Base-by-base conservation (phyloP, 2,888 invertebrate genomes). In the Chaetoderma sp. region DNA sequence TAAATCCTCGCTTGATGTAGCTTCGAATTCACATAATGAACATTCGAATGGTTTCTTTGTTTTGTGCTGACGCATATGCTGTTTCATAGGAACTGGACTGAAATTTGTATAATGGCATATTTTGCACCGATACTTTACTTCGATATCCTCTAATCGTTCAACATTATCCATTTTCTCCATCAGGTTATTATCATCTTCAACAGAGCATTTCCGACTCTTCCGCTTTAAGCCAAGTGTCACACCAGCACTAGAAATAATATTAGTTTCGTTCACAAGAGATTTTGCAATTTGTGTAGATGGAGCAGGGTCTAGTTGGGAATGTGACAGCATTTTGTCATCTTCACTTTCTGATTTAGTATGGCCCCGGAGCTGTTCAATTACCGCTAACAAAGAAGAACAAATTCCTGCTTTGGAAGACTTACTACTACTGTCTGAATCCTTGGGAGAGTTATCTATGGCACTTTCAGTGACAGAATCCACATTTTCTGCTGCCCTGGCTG, bases 281-380 rank as follows among this genome's bases (percentile, higher is more conserved):
- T 18, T 55, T 58, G n/a, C 18, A 16, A n/a, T n/a, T 18, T n/a
- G 44, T 27, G 23, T 25, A 16, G 25, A 18, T 25, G 21, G 25
- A 16, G 10, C 27, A 25, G 23, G 25, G 23, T 65, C 21, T 72
- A 62, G 27, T 4, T 16, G 45, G 57, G 30, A 21, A n/a, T 33
- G 49, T 18, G 33, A 30, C 18, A 32, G 10, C 10, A 63, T 68
- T 16, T 72, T 66, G 13, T 78, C 78, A 1, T 68, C 62, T 59
- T 81, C 82, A 60, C 71, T 73, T 33, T 77, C 78, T 25, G 77
- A 74, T 28, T 70, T 72, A 2, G 75, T 77, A 30, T 76, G 63
- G 67, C 84, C 83, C 44, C 85, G 68, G 5, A 85, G 66, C 61
- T 85, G 84, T 65, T 84, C 85, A 65, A 85, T 85, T 27, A 84